Conservation (phyloP, 2,888 invertebrate species). For the Oligia latruncula region DNA sequence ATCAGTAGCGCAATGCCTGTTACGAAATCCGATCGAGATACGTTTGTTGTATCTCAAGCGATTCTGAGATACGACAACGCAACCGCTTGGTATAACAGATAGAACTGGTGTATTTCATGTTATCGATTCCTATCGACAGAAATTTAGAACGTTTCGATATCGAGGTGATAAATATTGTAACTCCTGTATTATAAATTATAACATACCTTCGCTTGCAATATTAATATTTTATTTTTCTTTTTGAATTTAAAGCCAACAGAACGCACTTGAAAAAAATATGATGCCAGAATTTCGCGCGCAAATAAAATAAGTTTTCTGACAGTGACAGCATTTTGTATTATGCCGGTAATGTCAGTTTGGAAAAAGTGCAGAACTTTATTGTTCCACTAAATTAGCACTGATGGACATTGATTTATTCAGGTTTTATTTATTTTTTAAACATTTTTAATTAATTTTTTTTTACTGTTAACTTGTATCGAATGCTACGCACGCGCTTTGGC, state of each 20-base stretch:
- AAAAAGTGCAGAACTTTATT: not conserved
- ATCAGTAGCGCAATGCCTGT: constrained; percentile 71
- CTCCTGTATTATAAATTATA: constrained; percentile 15
- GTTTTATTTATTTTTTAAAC: constrained; percentile 13
- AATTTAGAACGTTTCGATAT: constrained; percentile 63
- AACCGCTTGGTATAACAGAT: constrained; percentile 49
- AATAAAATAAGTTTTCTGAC: constrained; percentile 4
- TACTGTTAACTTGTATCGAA: constrained; percentile 42
- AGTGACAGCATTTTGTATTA: not conserved
- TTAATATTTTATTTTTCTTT: not conserved
- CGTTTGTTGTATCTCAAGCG: constrained; percentile 66
- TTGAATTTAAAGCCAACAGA: not conserved
- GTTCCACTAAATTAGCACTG: not conserved
- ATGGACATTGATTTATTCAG: constrained; percentile 18
- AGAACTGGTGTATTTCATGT: constrained; percentile 42
- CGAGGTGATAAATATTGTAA: constrained; percentile 42
- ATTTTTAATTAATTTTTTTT: not conserved
- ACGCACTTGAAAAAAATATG: not conserved
- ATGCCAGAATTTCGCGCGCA: constrained; percentile 7
- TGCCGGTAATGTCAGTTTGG: not conserved
- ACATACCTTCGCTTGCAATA: not conserved
- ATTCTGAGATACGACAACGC: constrained; percentile 55
- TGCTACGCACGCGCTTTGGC: constrained; percentile 45
- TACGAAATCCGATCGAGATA: constrained; percentile 75
- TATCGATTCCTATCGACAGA: constrained; percentile 59